Evolutionary conservation across 2,888 invertebrate genomes (phyloP).

Genomic region (Orchesellides sinensis): DNA sequence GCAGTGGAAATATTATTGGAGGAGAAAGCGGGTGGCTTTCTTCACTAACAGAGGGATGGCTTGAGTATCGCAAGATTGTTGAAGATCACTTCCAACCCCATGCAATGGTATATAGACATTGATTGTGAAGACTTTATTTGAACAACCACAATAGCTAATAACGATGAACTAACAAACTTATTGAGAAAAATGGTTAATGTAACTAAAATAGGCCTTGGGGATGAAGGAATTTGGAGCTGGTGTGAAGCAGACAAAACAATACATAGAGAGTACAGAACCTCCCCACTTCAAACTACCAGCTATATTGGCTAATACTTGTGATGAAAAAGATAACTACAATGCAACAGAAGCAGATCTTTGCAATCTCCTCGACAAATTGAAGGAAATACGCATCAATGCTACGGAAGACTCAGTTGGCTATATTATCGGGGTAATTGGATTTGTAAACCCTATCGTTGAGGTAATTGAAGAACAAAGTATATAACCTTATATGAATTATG

Average conservation of each 20-base stretch:
- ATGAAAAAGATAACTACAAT: not conserved
- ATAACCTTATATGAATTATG: not conserved
- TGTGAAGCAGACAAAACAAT: conserved; percentile 39
- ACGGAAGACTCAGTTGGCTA: too few relatives aligned
- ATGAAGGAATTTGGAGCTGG: conserved; percentile 71
- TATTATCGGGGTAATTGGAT: conserved; percentile 70
- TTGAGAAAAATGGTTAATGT: not conserved
- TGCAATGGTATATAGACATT: conserved; percentile 47
- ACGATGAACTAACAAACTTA: too few relatives aligned
- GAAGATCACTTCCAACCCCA: conserved; percentile 43
- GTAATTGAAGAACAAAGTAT: conserved; percentile 38
- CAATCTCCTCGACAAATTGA: not conserved
- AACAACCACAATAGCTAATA: not conserved
- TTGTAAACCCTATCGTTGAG: conserved; percentile 62
- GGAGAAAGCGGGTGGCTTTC: conserved; percentile 72
- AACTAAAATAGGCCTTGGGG: conserved; percentile 62
- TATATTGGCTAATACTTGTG: not conserved
- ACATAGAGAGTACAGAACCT: not conserved
- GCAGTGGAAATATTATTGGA: conserved; percentile 69
- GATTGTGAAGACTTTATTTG: not conserved
- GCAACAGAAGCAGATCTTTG: not conserved
- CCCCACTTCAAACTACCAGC: too few relatives aligned
- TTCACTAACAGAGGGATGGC: not conserved
- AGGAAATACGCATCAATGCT: too few relatives aligned
- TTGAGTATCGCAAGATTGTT: conserved; percentile 42